phyloP scores from a whole-genome alignment of 2,797 vertebrate species.

The Spinus olivaceus region DNA sequence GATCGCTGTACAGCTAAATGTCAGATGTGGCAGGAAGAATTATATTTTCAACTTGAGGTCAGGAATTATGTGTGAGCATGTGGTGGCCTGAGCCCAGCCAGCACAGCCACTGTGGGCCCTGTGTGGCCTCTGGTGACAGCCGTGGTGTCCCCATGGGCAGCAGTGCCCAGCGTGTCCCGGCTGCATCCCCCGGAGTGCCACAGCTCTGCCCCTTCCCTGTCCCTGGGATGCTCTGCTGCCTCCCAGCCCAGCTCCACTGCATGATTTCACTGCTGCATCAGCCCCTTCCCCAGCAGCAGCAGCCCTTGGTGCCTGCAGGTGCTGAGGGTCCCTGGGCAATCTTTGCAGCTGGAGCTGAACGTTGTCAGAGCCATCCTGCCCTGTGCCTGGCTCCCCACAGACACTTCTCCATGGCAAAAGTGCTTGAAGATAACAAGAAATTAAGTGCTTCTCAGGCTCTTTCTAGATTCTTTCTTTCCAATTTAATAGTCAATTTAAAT shows the following conservation, averaged over 20 bases:
- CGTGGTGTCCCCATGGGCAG: accelerated
- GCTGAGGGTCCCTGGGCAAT: not conserved
- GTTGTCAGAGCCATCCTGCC: not conserved
- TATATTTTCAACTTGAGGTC: slow-evolving; percentile 26
- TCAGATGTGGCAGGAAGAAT: slow-evolving; percentile 62
- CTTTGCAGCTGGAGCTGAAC: not conserved
- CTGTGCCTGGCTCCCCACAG: not conserved
- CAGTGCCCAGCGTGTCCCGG: accelerated
- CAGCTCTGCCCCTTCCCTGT: not conserved
- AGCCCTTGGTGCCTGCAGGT: not conserved
- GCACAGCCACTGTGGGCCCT: accelerated
- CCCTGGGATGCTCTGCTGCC: not conserved
- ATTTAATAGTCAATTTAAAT: not conserved
- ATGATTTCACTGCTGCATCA: accelerated
- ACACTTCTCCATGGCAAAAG: not conserved
- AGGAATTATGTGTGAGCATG: not conserved
- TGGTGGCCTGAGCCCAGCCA: not conserved
- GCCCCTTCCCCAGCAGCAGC: not conserved
- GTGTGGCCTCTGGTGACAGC: not conserved
- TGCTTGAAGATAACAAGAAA: not conserved
- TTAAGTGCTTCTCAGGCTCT: not conserved
- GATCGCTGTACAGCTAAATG: slow-evolving; percentile 53
- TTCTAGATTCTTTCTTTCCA: not conserved
- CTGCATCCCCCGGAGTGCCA: not conserved
- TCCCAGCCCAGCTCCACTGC: accelerated